Percentiles rank a stretch among this genome's conserved stretches.
Evolutionary conservation across 2,888 invertebrate species (phyloP).

Genomic region (Eupithecia exiguata): DNA sequence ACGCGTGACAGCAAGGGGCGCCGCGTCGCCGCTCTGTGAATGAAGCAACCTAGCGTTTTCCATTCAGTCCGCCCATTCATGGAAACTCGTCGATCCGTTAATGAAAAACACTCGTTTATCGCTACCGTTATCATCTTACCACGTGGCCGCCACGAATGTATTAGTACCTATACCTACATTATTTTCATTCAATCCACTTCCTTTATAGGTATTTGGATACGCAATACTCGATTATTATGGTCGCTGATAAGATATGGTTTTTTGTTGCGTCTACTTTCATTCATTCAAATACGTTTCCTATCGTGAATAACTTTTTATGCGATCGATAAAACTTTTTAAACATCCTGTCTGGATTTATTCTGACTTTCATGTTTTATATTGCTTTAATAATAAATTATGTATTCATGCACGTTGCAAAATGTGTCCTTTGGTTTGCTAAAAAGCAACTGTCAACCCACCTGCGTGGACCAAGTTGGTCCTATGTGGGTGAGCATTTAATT

Average conservation of each 20-base stretch:
- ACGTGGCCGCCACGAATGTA: conserved; percentile 55
- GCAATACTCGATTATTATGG: conserved; percentile 42
- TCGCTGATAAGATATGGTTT: conserved; percentile 52
- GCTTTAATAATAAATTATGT: conserved; percentile 8
- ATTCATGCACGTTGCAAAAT: conserved; percentile 44
- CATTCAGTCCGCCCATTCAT: conserved; percentile 80
- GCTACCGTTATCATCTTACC: conserved; percentile 69
- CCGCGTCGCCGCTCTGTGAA: conserved; percentile 61
- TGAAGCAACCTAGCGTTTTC: conserved; percentile 75
- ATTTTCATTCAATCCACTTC: conserved; percentile 65
- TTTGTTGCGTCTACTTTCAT: conserved; percentile 19
- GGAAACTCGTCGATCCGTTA: conserved; percentile 78
- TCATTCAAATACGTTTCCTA: conserved; percentile 6
- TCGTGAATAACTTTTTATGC: conserved; percentile 12
- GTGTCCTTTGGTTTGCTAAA: conserved; percentile 49
- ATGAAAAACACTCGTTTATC: conserved; percentile 76
- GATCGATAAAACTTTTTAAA: conserved; percentile 13
- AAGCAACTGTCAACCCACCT: conserved; percentile 53
- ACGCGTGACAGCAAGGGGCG: conserved; percentile 48
- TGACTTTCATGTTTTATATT: not conserved
- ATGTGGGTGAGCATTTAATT: conserved; percentile 55
- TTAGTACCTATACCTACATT: conserved; percentile 45
- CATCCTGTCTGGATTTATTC: not conserved
- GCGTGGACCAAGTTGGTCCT: conserved; percentile 48
- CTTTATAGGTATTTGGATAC: conserved; percentile 44